Base-by-base conservation (phyloP, 2,888 invertebrate species). In the Drosophila nr. perissopoda region DNA sequence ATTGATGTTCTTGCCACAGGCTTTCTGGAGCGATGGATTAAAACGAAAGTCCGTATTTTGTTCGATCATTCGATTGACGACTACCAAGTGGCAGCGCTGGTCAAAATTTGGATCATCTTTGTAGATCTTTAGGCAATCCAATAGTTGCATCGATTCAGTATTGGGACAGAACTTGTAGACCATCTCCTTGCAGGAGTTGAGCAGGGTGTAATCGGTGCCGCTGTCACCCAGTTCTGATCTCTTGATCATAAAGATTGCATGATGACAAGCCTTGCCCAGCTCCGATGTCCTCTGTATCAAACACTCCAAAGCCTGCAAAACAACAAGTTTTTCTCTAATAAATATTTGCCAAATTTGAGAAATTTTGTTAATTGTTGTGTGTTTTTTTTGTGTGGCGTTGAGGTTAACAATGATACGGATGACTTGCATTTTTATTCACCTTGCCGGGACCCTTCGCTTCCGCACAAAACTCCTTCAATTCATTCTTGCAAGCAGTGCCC, bases 21-120 rank as follows among this genome's bases (percentile, higher is more conserved):
- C 95, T 83, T 95, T 95, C 92, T 97, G 96, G 66, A 99, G 94
- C 29, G 96, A 95, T 4, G 97, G 97, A 94, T 99, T 98, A 74
- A 99, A 96, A 72, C 98, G 95, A 89, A 97, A 97, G 93, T 99
- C 99, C 69, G 96, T 95, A 91, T 97, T 97, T 92, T 97, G 97
- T 92, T 98, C 97, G 77, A 97, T 96, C 95, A 98, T 96, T 82
- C 98, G 95, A 91, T 97, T 96, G 1, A 97, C 94, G n/a, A 99
- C 96, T 25, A 98, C 95, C 63, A 95, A 94, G 91, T 96, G 96
- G 91, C 99, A 99, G 76, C 96, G 96, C 65, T 96, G 95, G 91
- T 97, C 97, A 93, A 98, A 98, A 27, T 95, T 95, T 1, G 94
- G 93, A 87, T 97, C 96, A 89, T 97, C 96, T 86, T 96, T 96